Percentiles rank a stretch among this genome's conserved stretches.
Evolutionary conservation across 2,888 invertebrate species (phyloP).

Genomic region (Augiades crinisus): DNA sequence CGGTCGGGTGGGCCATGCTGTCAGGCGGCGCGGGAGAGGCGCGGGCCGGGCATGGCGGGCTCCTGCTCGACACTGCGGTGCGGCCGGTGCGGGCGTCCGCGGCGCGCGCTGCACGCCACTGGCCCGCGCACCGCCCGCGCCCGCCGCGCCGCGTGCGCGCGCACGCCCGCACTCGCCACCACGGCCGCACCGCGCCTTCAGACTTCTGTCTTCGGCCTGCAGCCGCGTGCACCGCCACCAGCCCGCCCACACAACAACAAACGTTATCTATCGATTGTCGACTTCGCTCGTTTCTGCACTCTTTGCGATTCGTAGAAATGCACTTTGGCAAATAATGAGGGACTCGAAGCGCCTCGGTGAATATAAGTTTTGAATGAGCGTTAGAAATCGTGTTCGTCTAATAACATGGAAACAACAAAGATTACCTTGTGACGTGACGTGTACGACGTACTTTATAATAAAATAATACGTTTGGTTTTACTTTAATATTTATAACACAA

Average conservation of each 20-base stretch:
- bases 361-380: too few species aligned
- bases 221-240: constrained; percentile 56
- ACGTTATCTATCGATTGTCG: constrained; percentile 49
- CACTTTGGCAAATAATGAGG: constrained; percentile 16
- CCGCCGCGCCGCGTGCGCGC: constrained; percentile 69
- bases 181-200: constrained; percentile 45
- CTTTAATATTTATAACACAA: too few species aligned
- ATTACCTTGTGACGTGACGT: too few species aligned
- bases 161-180: constrained; percentile 51
- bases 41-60: constrained; percentile 81
- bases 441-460: too few species aligned
- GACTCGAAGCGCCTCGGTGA: too few species aligned
- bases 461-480: too few species aligned
- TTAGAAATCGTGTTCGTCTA: too few species aligned
- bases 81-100: constrained; percentile 80
- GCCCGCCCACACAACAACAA: constrained; percentile 52
- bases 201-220: constrained; percentile 41
- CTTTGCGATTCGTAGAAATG: constrained; percentile 38
- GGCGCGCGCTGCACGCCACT: constrained; percentile 80
- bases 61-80: constrained; percentile 79
- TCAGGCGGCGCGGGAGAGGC: constrained; percentile 79
- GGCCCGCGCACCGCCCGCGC: constrained; percentile 71
- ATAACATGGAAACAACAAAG: too few species aligned
- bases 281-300: constrained; percentile 44
- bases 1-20: constrained; percentile 79